Base-by-base conservation (phyloP, 2,797 vertebrate species). In the Anguilla marmorata region DNA sequence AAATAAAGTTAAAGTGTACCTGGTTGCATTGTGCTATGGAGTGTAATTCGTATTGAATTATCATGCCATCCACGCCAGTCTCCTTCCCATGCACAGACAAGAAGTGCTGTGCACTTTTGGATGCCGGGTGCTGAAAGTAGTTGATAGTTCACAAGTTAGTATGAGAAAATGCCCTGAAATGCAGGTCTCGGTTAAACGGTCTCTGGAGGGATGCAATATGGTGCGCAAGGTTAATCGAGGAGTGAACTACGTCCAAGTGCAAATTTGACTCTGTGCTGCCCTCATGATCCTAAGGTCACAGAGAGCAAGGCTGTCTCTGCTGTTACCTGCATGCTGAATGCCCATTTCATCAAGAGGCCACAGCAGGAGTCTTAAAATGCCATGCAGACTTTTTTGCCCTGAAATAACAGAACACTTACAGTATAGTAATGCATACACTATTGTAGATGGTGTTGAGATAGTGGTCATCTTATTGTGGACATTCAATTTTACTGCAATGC, bases 11-110 rank as follows among this genome's bases (percentile, higher is more conserved):
- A 24, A 24, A 9, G 33, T 74, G 30, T 16, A 27, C 8, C 86
- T 80, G 54, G 33, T 60, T 74, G 41, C 33, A 79, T 24, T 33
- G 27, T 33, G 54, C 27, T 58, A 82, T 8, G 2, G 33, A 33
- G 50, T 86, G 66, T 76, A 48, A 58, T 56, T 82, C 45, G 86
- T 41, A 19, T 37, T 87, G 30, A 82, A 87, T 82, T 87, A n/a
- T 52, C 16, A 27, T 27, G 63, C 45, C 7, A 24, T 69, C n/a
- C 58, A 48, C 41, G 24, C 33, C 74, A 33, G 72, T 56, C 45
- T 79, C 86, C 27, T 80, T 87, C 79, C 86, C 72, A 7, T 37
- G 33, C 72, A 80, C 74, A 58, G 56, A 54, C 37, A 37, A 30
- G 45, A 14, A 21, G 12, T 87, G 74, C 54, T 41, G 33, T 30